Base-by-base conservation (phyloP, 2,113 vertebrate genomes). In the Phocoena phocoena region DNA sequence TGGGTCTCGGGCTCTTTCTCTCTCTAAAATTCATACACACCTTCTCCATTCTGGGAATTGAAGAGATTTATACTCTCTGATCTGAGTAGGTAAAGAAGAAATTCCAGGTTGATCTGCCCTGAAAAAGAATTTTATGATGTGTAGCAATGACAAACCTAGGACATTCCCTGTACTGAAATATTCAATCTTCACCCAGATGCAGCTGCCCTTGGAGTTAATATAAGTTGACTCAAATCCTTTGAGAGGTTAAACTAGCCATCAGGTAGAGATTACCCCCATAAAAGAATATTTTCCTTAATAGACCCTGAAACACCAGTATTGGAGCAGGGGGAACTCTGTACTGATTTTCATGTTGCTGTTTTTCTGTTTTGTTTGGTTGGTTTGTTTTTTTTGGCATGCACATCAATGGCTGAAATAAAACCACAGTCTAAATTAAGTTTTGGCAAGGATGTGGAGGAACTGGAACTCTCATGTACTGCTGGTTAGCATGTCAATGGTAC, bases 331-430 rank as follows among this genome's bases (percentile, higher is more conserved):
- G 55, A 6, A 26, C 31, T 79, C n/a, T 86, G 47, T 55, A 18
- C 17, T 90, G 36, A 83, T 63, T 25, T 60, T 84, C 73, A 50
- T 58, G 7, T 3, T 47, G 44, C 33, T 62, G 41, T 38, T 38
- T 15, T 80, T 65, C 55, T 74, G 2, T 67, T 74, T 50, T 62
- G 3, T 26, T 44, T 81, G 12, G 28, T 55, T 21, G 36, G 21
- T 18, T 36, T 80, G 21, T 14, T 23, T 71, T 83, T 26, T 79
- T 28, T 20, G 14, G 14, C 6, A 50, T 15, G 84, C 2, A 41
- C 23, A 85, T 23, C 28, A 60, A 81, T 26, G 6, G 62, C 44
- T 94, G 70, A 83, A 96, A 87, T 95, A 92, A 82, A 96, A 76
- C 8, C 12, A 86, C 26, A 74, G 8, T 93, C 23, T 65, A 58